Base-by-base conservation (phyloP, 2,113 vertebrate species). In the Tapirus terrestris region DNA sequence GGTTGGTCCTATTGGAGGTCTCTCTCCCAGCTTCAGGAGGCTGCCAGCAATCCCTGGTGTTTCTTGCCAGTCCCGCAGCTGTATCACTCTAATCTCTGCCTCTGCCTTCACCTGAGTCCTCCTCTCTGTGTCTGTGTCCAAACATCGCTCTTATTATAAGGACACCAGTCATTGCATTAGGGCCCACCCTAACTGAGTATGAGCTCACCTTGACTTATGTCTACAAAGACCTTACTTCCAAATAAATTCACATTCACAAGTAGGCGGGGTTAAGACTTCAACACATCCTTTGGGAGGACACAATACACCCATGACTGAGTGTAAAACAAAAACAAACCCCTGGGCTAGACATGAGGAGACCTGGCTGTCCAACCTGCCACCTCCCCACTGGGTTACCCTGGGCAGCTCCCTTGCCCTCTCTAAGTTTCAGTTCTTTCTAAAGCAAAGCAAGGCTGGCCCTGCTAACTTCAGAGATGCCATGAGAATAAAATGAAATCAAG, bases 211-310 rank as follows among this genome's bases (percentile, higher is more conserved):
- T 93, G 61, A 86, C 45, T 86, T 51, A 60, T 11, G 53, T 81
- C 75, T 90, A 20, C 56, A 45, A 96, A 94, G 65, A 91, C 12
- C 33, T 27, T 80, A 33, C 60, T 94, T 85, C 89, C 61, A 94
- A 86, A 25, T 58, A 92, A 77, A 29, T n/a, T 70, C 82, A 89
- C 4, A n/a, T 27, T 81, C 82, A 77, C 21, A 61, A 48, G 61
- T 80, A 56, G 23, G 61, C 12, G 23, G n/a, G 14, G 36, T 89
- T 45, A 77, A 65, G 23, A 77, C 82, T 89, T 93, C 36, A 72
- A 60, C 21, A 17, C 60, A 25, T 95, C 77, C 80, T 93, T 91
- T 39, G 48, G 31, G 60, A 6, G 36, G 14, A 73, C 56, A 80
- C 3, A 60, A 31, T 45, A 70, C 39, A 85, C 56, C 39, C 39